Conservation (phyloP, 1,140 invertebrate species). For the Cyrtorhinus lividipennis region DNA sequence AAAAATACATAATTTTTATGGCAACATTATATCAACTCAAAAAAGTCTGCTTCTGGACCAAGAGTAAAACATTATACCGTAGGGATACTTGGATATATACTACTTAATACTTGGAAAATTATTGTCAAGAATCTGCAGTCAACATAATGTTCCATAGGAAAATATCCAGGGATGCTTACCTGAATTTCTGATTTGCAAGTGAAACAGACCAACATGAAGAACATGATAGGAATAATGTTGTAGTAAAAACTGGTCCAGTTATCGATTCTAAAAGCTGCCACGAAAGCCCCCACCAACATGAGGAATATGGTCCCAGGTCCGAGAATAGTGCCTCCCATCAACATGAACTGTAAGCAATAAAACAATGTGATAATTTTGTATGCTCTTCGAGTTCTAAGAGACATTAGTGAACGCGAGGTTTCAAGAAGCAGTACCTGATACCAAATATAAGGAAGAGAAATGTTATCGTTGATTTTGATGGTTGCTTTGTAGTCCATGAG, state of each 20-base stretch:
- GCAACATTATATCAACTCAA: too few relatives aligned
- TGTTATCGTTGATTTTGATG: constrained; percentile 93
- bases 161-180: constrained; percentile 24
- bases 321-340: constrained; percentile 80
- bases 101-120: neutral
- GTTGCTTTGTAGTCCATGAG: constrained; percentile 81
- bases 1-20: too few relatives aligned
- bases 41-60: too few relatives aligned
- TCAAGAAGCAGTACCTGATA: constrained; percentile 52
- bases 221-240: constrained; percentile 68
- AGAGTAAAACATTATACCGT: too few relatives aligned
- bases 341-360: constrained; percentile 53
- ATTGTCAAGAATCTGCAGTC: neutral
- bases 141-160: neutral
- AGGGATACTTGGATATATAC: neutral
- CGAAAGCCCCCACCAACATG: constrained; percentile 93
- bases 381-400: too few relatives aligned
- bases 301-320: constrained; percentile 88
- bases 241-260: constrained; percentile 82
- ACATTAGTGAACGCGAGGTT: too few relatives aligned
- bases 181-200: constrained; percentile 81
- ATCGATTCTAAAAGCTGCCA: constrained; percentile 76
- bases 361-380: too few relatives aligned
- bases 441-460: constrained; percentile 85
- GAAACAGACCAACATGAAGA: constrained; percentile 89